Evolutionary conservation across 2,113 vertebrate species (phyloP).

Genomic region (Cryptoleucopteryx plumbea): DNA sequence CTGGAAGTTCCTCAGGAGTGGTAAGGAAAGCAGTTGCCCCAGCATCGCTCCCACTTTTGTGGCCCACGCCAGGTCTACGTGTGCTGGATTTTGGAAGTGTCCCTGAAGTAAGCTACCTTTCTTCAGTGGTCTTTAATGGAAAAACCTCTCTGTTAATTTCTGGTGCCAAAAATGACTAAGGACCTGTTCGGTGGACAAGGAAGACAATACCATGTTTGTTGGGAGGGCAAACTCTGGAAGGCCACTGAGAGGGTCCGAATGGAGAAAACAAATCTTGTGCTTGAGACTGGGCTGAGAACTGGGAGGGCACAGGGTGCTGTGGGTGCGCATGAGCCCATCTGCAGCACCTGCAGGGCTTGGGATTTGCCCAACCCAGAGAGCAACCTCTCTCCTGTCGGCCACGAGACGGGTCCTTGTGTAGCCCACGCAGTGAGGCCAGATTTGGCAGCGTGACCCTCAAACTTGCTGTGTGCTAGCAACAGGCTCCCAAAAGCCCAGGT

Average conservation of each 20-base stretch:
- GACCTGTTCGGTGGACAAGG: neutral
- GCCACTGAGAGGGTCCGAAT: neutral
- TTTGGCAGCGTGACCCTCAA: neutral
- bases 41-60: neutral
- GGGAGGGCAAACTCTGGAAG: neutral
- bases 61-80: neutral
- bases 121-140: neutral
- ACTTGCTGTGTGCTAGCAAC: neutral
- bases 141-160: neutral
- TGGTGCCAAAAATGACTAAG: neutral
- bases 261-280: neutral
- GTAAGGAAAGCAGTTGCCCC: neutral
- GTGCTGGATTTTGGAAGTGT: neutral
- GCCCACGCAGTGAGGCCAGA: rapidly evolving
- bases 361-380: neutral
- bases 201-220: neutral
- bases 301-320: neutral
- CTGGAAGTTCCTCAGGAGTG: neutral
- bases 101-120: neutral
- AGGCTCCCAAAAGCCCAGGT: neutral
- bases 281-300: neutral
- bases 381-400: neutral
- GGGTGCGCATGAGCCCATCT: neutral
- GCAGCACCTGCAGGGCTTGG: neutral
- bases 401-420: neutral